Evolutionary conservation across 2,797 vertebrate species (phyloP), one percentile per base, ranked within the genome.

Genomic region (Ispidina picta): DNA sequence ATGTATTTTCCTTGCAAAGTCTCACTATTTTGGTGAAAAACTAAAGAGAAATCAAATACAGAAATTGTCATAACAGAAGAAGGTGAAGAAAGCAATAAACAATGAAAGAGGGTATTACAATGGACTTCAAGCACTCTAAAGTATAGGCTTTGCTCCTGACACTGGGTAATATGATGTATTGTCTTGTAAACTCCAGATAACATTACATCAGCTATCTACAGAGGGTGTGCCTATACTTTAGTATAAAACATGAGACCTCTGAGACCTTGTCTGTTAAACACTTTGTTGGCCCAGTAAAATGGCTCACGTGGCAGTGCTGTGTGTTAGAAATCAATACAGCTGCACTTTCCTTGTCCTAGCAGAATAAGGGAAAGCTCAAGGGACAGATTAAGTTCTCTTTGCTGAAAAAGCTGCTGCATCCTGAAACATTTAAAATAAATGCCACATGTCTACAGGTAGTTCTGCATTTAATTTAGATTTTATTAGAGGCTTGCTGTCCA

Each of bases 241-340:
- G 29, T 29, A 68, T 74, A 69, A 78, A 91, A 87, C 55, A 69
- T 44, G 44, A 81, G 72, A 28, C 74, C 65, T 91, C 75, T 86
- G 86, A 70, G 85, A 66, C 85, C 65, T 92, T 90, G 89, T 84
- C 72, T 82, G 84, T 79, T 83, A 87, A 87, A 60, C 33, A 65
- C 54, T 95, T 75, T 94, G 76, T 92, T 95, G 93, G 80, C 56
- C 89, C 82, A 89, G 89, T 89, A 83, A 83, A 78, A 52, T 16
- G 58, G n/a, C 76, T 95, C 92, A 83, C 10, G 18, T 93, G 92
- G 77, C 59, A 75, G 63, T 39, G 73, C 68, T 86, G 88, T 52
- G 12, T 78, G 87, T 51, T 66, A 64, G 79, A 94, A 95, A 97
- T 96, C 95, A 89, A 96, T 96, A 89, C 37, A 88, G 72, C 77